These are phyloP conservation scores for Cybosia mesomella DNA, from an alignment of 2,888 invertebrate species.

Conservation along the genomic window DNA sequence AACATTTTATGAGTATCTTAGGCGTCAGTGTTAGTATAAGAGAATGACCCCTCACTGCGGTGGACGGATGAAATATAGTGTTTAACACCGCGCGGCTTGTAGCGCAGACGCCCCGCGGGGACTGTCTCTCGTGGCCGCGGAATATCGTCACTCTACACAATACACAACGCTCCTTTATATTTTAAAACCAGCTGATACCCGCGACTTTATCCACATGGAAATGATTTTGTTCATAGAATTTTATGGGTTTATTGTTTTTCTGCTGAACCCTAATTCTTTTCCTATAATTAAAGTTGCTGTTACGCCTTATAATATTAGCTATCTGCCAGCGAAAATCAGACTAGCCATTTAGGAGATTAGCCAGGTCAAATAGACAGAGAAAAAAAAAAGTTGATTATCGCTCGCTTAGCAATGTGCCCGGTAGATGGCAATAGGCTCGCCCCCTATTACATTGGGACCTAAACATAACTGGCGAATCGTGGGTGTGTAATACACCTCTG, in stretches of 20 bases:
- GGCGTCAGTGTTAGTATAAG: conserved; percentile 67
- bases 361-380: too few species aligned
- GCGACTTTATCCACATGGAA: background rate
- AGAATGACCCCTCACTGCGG: conserved; percentile 75
- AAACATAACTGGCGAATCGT: too few species aligned
- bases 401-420: too few species aligned
- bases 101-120: conserved; percentile 64
- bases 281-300: background rate
- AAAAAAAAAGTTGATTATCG: too few species aligned
- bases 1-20: conserved; percentile 72
- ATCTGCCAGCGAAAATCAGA: too few species aligned
- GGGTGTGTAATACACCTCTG: too few species aligned
- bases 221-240: background rate
- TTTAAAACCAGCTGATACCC: background rate
- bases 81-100: conserved; percentile 83
- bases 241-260: background rate
- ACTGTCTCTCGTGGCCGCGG: conserved; percentile 42
- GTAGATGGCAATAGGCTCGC: too few species aligned
- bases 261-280: background rate
- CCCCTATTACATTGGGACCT: too few species aligned
- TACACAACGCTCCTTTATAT: conserved; percentile 40
- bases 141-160: conserved; percentile 53
- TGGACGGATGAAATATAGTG: conserved; percentile 80
- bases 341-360: too few species aligned
- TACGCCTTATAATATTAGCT: too few species aligned